A percentile compares a stretch with the other conserved stretches of the same genome.
These are phyloP conservation scores for Cabera pusaria DNA, from an alignment of 2,888 invertebrate genomes.

Conservation along the genomic window DNA sequence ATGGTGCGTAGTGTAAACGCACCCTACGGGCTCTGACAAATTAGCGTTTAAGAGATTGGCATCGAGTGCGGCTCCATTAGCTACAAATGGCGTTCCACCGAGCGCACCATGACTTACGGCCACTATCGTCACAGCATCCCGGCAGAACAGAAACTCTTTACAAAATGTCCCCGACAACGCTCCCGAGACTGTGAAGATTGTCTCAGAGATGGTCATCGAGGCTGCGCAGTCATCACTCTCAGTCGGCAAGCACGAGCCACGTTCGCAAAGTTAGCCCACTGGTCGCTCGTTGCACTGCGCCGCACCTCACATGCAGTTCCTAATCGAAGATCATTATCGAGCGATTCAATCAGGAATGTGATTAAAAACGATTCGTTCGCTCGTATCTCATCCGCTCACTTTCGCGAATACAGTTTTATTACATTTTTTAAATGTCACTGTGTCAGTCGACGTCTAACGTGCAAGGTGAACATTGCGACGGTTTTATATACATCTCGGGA, in stretches of 20 bases:
- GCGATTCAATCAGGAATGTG: constrained; percentile 69
- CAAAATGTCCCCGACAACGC: not conserved
- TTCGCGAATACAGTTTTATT: constrained; percentile 33
- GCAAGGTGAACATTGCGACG: constrained; percentile 7
- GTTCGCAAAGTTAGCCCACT: not conserved
- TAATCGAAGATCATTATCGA: constrained; percentile 74
- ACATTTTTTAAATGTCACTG: constrained; percentile 32
- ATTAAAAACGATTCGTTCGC: constrained; percentile 66
- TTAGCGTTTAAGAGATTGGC: constrained; percentile 76
- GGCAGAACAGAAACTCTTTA: constrained; percentile 2
- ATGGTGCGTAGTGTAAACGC: constrained; percentile 55
- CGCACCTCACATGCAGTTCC: constrained; percentile 31
- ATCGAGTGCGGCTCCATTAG: constrained; percentile 72
- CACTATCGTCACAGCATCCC: constrained; percentile 9
- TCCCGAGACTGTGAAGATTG: too few relatives aligned
- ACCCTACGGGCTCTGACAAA: constrained; percentile 52
- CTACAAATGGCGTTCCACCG: constrained; percentile 69
- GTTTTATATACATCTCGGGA: not conserved
- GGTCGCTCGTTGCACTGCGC: not conserved
- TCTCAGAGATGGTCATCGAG: too few relatives aligned
- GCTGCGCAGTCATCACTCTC: too few relatives aligned
- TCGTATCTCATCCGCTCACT: constrained; percentile 45
- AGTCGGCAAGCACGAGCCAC: too few relatives aligned
- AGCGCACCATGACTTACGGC: constrained; percentile 16
- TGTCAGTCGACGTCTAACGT: constrained; percentile 27